Evolutionary conservation across 2,888 invertebrate genomes (phyloP).

Genomic region (Drosophila gaucha): DNA sequence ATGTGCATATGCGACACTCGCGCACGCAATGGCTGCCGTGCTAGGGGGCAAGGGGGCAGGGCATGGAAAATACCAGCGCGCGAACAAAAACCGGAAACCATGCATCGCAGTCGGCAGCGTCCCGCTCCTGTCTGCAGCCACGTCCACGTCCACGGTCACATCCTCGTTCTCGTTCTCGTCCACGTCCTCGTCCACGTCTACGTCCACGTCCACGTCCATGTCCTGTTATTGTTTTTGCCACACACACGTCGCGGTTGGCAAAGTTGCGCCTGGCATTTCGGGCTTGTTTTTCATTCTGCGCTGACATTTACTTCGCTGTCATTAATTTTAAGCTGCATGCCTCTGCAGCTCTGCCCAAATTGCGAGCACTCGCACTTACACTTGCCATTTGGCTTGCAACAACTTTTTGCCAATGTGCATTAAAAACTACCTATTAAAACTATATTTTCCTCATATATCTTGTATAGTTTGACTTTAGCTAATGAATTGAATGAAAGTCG

Average conservation of each 20-base stretch:
- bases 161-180: not conserved
- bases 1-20: constrained; percentile 77
- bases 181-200: constrained; percentile 22
- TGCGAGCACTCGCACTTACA: constrained; percentile 16
- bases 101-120: constrained; percentile 48
- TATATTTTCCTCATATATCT: not conserved
- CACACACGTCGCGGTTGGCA: constrained; percentile 62
- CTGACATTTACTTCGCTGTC: constrained; percentile 75
- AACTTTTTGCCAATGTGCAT: constrained; percentile 5
- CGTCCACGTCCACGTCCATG: too few relatives aligned
- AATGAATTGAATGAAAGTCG: constrained; percentile 1
- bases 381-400: constrained; percentile 8
- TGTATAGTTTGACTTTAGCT: not conserved
- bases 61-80: constrained; percentile 67
- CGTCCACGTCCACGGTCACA: not conserved
- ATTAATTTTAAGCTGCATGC: constrained; percentile 76
- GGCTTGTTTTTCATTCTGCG: constrained; percentile 69
- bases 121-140: constrained; percentile 3
- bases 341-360: constrained; percentile 32
- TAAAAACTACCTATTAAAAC: constrained; percentile 16
- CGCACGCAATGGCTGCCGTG: constrained; percentile 55
- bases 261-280: constrained; percentile 62
- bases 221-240: too few relatives aligned
- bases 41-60: constrained; percentile 10
- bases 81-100: constrained; percentile 79